Evolutionary conservation across 1,140 invertebrate genomes (phyloP), one percentile per base, ranked within the genome.

Genomic region (Tetramorium parvispinum): DNA sequence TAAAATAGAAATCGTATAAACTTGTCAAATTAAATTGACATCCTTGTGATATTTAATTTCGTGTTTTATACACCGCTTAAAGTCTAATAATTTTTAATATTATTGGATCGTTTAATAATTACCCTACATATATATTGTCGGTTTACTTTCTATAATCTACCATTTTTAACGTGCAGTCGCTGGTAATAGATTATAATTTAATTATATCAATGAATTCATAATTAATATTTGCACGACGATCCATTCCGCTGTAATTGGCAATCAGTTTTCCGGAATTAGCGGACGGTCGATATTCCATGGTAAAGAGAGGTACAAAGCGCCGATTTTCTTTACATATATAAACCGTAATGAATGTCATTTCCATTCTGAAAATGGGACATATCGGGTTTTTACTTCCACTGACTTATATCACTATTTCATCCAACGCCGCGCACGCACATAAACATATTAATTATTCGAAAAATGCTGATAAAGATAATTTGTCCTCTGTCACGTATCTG

Each of bases 201-300:
- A 83, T 83, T 83, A 79, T 68, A 82, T 82, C 46, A 71, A 73
- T 82, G 40, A 82, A 16, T 59, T 73, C 53, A 59, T 83, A 83
- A 83, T 83, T 75, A 73, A 83, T 83, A 83, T 83, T 83, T 75
- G 79, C 40, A 82, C 27, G 68, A 75, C 68, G 53, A 81, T 71
- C 51, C 49, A 71, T 83, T 83, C 51, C 53, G 24, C 40, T 83
- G 40, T 83, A 83, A 83, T 73, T 75, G 79, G 68, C 68, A 83
- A 83, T 75, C 66, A 82, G 66, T 81, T 73, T 75, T 83, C 53
- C 53, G 68, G 79, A 83, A 83, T 83, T 83, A 83, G 79, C 53
- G 79, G 8, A 27, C 40, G 53, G n/a, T 83, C 79, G 65, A 73
- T 73, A 81, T 16, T 59, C 66, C 10, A 75, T 37, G 18, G 65